Evolutionary conservation across 2,888 invertebrate species (phyloP).

Genomic region (Dermolepida albohirtum): DNA sequence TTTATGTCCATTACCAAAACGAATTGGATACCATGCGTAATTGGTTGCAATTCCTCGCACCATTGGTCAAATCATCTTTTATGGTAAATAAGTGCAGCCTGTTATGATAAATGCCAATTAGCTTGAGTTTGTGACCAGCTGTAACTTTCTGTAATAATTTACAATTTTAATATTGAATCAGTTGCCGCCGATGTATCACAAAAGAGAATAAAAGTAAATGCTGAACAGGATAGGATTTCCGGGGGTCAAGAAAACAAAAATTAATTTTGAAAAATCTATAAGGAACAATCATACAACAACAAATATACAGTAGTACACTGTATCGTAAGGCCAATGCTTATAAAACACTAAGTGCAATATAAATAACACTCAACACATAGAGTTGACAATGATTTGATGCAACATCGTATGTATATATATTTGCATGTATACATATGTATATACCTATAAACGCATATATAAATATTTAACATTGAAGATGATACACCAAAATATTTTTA

Average conservation of each 20-base stretch:
- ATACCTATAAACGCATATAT: slow-evolving; percentile 1
- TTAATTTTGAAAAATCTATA: slow-evolving; percentile 2
- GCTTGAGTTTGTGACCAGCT: no score
- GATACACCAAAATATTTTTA: slow-evolving; percentile 44
- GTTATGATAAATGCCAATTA: no score
- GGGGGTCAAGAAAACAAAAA: background rate
- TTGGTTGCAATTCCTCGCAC: no score
- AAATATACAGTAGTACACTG: slow-evolving; percentile 51
- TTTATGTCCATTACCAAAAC: no score
- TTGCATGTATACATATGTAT: background rate
- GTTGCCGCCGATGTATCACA: background rate
- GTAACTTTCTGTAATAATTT: no score
- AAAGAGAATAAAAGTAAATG: background rate
- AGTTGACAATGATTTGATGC: slow-evolving; percentile 52
- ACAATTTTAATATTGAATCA: no score
- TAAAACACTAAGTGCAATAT: slow-evolving; percentile 56
- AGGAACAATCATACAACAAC: slow-evolving; percentile 52
- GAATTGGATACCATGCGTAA: no score
- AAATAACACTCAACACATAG: slow-evolving; percentile 56
- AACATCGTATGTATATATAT: slow-evolving; percentile 49
- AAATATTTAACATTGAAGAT: slow-evolving; percentile 43
- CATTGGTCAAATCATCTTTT: no score
- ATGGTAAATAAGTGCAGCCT: no score
- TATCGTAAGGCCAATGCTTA: slow-evolving; percentile 54
- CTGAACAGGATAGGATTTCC: background rate